Conservation (phyloP, 1,140 invertebrate species). For the Apis laboriosa region DNA sequence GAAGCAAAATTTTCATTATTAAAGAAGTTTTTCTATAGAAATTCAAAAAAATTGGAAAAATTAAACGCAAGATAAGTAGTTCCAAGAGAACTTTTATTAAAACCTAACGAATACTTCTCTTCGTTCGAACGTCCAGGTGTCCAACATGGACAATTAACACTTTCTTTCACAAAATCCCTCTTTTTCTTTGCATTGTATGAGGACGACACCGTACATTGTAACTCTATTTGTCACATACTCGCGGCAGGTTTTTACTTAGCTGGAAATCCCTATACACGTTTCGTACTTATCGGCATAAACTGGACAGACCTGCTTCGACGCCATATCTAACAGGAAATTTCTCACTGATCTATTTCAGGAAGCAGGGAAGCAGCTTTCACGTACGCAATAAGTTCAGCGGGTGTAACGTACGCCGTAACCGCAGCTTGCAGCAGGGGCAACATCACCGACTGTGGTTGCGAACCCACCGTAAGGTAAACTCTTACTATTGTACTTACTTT, state of each 20-base stretch:
- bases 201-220: background rate
- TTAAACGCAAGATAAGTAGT: background rate
- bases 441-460: conserved; percentile 93
- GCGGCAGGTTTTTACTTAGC: conserved; percentile 10
- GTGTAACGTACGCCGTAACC: conserved; percentile 94
- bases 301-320: conserved; percentile 39
- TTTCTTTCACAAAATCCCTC: background rate
- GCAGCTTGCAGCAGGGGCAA: conserved; percentile 94
- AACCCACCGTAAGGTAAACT: conserved; percentile 80
- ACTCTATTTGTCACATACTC: background rate
- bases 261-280: conserved; percentile 31
- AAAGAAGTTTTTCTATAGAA: too few relatives aligned
- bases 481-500: background rate
- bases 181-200: background rate
- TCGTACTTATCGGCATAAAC: conserved; percentile 23
- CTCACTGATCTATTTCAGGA: conserved; percentile 82
- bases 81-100: background rate
- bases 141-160: background rate
- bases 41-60: background rate
- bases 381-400: conserved; percentile 94
- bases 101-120: too few relatives aligned
- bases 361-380: conserved; percentile 95
- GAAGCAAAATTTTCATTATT: too few relatives aligned
- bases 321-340: conserved; percentile 50
- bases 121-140: background rate